Base-by-base conservation (phyloP, 1,140 invertebrate genomes). In the Diachasma alloeum region DNA sequence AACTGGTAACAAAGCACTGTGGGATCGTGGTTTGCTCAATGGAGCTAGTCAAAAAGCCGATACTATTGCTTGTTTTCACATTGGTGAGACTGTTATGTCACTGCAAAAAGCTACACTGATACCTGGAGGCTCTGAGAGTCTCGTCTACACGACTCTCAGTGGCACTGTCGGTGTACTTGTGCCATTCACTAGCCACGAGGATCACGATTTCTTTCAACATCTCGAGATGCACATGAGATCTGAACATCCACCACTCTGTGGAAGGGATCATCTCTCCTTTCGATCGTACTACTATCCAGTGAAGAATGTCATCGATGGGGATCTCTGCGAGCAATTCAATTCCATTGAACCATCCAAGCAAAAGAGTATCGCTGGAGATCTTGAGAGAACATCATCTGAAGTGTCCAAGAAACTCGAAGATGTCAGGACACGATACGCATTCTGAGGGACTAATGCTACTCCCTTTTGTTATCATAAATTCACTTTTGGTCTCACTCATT, bases 211-310 rank as follows among this genome's bases (percentile, higher is more conserved):
- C 85, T 99, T 99, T 90, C 98, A 99, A 88, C 97, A 99, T 91
- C 90, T 99, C 70, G 99, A 99, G 88, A 99, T 99, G 98, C 98
- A 99, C 87, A 98, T 99, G 97, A 91, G 99, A 53, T 97, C 96
- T 67, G 98, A 99, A 88, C 96, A 99, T 89, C 93, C 97, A 0
- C 98, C 98, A 0, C 87, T 99, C 0, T 99, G 97, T 91, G 99
- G 99, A 1, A 91, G 98, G 22, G 98, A 99, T 90, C 99, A 99
- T 90, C 91, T 99, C 0, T 97, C 97, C 0, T 99, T 96, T 88
- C 92, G 98, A 77, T 99, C 97, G 26, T 99, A 98, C 83, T 99
- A 99, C 90, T 99, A 97, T 86, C 98, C 99, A 6, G 96, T 99
- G 0, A 99, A 98, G 93, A 98, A 98, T 91, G 97, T 99, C 0